A percentile compares a stretch with the other conserved stretches of the same genome.
Evolutionary conservation across 1,140 invertebrate species (phyloP).

Genomic region (Anastatus disparis): DNA sequence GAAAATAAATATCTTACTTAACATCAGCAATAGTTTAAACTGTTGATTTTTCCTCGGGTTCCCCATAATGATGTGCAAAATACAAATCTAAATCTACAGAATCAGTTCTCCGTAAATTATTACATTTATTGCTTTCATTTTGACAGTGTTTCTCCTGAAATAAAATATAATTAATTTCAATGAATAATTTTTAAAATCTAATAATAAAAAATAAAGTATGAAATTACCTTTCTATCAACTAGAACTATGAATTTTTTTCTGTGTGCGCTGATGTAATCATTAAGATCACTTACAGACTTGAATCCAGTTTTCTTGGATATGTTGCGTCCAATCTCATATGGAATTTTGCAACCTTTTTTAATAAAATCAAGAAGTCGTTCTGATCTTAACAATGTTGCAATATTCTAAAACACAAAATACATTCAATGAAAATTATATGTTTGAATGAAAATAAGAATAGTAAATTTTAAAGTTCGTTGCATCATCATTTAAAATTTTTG

Average conservation of each 20-base stretch:
- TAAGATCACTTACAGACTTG: slow-evolving; percentile 22
- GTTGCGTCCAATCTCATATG: slow-evolving; percentile 17
- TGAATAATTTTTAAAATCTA: not conserved
- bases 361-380: slow-evolving; percentile 18
- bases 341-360: slow-evolving; percentile 22
- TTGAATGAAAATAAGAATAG: no score
- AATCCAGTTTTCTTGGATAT: slow-evolving; percentile 27
- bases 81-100: slow-evolving; percentile 31
- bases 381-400: slow-evolving; percentile 25
- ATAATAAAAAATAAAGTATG: not conserved
- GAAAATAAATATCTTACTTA: no score
- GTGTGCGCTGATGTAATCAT: slow-evolving; percentile 23
- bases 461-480: no score
- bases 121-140: slow-evolving; percentile 11
- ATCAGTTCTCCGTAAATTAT: slow-evolving; percentile 4
- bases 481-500: no score
- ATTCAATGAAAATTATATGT: not conserved
- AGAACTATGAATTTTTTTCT: slow-evolving; percentile 30
- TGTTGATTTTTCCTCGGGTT: not conserved
- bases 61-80: slow-evolving; percentile 24
- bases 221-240: slow-evolving; percentile 16
- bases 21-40: not conserved
- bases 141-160: slow-evolving; percentile 26
- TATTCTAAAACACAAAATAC: slow-evolving; percentile 19
- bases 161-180: not conserved